phyloP scores from a whole-genome alignment of 2,888 invertebrate genomes.

The Drosophila quinaria region DNA sequence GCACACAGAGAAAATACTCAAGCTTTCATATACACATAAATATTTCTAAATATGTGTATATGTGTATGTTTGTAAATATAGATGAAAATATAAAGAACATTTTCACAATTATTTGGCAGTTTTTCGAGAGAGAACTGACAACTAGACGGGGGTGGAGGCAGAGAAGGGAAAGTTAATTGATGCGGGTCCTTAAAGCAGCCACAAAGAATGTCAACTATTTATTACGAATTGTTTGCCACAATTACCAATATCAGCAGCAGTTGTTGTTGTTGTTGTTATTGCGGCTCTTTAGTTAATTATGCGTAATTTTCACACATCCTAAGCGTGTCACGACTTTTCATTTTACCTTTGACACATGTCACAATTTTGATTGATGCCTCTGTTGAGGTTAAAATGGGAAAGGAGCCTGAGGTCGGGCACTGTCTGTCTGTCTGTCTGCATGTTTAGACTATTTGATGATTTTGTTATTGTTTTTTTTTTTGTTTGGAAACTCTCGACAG shows the following conservation, averaged over 20 bases:
- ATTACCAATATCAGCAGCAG: slow-evolving; percentile 24
- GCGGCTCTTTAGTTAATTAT: slow-evolving; percentile 36
- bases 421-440: slow-evolving; percentile 6
- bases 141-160: neutral
- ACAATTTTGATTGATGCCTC: slow-evolving; percentile 65
- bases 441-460: slow-evolving; percentile 1
- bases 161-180: slow-evolving; percentile 69
- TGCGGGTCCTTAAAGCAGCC: slow-evolving; percentile 48
- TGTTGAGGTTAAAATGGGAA: neutral
- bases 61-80: slow-evolving; percentile 61
- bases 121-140: slow-evolving; percentile 42
- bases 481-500: slow-evolving; percentile 22
- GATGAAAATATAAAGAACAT: slow-evolving; percentile 55
- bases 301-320: slow-evolving; percentile 63
- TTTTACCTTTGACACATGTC: slow-evolving; percentile 77
- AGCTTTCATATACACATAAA: slow-evolving; percentile 18
- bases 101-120: slow-evolving; percentile 54
- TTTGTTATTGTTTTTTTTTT: neutral
- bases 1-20: slow-evolving; percentile 11
- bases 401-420: neutral
- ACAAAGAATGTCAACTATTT: slow-evolving; percentile 16
- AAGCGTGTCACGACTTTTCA: slow-evolving; percentile 33
- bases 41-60: neutral
- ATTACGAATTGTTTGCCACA: slow-evolving; percentile 27
- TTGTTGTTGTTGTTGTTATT: slow-evolving; percentile 1